Base-by-base conservation (phyloP, 2,797 vertebrate species). In the Urocyon cinereoargenteus region DNA sequence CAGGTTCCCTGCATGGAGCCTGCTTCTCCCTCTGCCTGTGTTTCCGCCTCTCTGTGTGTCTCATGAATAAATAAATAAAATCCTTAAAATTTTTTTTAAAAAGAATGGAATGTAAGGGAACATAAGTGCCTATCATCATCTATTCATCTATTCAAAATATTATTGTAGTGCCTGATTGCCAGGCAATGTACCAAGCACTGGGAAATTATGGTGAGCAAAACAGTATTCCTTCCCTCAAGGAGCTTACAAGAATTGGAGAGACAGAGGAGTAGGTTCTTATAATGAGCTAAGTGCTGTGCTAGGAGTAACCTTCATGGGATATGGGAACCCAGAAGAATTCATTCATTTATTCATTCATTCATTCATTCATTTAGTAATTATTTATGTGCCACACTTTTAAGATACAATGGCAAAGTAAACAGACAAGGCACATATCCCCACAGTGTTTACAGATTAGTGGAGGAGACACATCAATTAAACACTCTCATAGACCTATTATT, bases 71-170 rank as follows among this genome's bases (percentile, higher is more conserved):
- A 45, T 45, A 45, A 45, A 45, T 45, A 45, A 45, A 45, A 45
- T 45, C 40, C 40, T 45, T 45, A 45, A 45, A 45, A 8, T 8
- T 8, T 8, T 45, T 45, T 45, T 45, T 7, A 0, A 8, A 45
- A 81, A 89, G 73, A 51, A 78, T 53, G 49, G 90, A 62, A 6
- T 59, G 16, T 83, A 92, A 89, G 36, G 45, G 55, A 93, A 93
- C 22, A 28, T 72, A 55, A 95, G n/a, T 86, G 78, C 45, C 85
- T 95, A 31, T 83, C 79, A 92, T 79, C 72, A 70, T 94, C 93
- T 85, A 83, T 90, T 89, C 51, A 91, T 45, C 75, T 90, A 81
- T 83, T 94, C 81, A 87, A 72, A 85, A 79, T 72, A 90, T 62
- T 82, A 53, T 90, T 82, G 55, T 64, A 79, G 62, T 53, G 12